phyloP scores from a whole-genome alignment of 2,888 invertebrate genomes.

The Lasioglossum figueresi region DNA sequence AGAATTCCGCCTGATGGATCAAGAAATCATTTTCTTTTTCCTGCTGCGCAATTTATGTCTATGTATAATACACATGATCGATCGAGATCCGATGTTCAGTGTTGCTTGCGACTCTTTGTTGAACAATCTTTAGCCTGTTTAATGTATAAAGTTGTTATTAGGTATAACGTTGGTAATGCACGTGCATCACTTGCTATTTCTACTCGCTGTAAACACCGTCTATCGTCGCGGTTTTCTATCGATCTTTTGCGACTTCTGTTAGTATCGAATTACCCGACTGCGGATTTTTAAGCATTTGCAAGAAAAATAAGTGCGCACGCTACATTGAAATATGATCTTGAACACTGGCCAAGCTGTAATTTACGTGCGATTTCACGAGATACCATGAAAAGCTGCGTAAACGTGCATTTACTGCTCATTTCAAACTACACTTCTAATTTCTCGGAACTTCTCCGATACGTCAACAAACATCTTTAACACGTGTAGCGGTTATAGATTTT shows the following conservation, averaged over 20 bases:
- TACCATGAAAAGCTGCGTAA: neutral
- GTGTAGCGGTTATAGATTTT: too few relatives aligned
- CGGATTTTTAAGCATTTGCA: neutral
- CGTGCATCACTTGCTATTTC: neutral
- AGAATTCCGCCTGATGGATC: neutral
- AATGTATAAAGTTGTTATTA: neutral
- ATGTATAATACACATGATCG: too few relatives aligned
- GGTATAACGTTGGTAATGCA: neutral
- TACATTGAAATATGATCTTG: neutral
- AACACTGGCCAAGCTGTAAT: neutral
- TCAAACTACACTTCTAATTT: neutral
- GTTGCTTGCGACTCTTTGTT: neutral
- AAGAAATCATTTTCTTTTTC: neutral
- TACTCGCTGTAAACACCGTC: neutral
- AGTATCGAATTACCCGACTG: neutral
- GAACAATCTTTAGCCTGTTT: neutral
- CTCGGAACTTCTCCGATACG: too few relatives aligned
- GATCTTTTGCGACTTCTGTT: neutral
- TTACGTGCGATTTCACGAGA: neutral
- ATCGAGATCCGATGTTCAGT: neutral
- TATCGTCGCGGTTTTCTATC: neutral
- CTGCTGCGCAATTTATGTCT: neutral
- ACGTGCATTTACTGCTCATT: neutral
- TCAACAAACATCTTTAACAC: too few relatives aligned
- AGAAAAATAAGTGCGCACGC: neutral